Evolutionary conservation across 2,888 invertebrate species (phyloP), one percentile per base, ranked within the genome.

Genomic region (Xestia c-nigrum): DNA sequence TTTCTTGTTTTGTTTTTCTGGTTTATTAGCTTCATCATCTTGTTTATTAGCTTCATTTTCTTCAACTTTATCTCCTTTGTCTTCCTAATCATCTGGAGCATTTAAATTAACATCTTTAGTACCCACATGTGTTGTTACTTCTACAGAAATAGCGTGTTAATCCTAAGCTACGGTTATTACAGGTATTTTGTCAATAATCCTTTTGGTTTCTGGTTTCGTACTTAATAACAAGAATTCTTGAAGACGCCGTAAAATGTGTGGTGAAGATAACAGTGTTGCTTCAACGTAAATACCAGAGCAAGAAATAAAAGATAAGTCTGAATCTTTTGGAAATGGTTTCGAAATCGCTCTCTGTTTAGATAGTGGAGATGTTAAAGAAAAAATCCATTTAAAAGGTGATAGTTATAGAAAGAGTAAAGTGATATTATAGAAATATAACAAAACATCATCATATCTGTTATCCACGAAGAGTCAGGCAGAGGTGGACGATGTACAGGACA

Each of bases 251-350:
- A 80, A 83, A 84, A 50, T 76, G 52, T 65, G 74, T 72, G 67
- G 76, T 80, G 74, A 81, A 86, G 88, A 88, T 86, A 87, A 85
- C 77, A 83, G 43, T 76, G 74, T 87, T 79, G 72, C 72, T 74
- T 76, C 66, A 55, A 79, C 68, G 71, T 79, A 87, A 86, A 86
- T 87, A 85, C 81, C 80, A 74, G 57, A 66, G 43, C 50, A 77
- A 73, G 74, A 81, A 80, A 85, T 86, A 76, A 79, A 61, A 87
- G 76, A 82, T 81, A 83, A 85, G 52, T 71, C 64, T 77, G 79
- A 76, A 87, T 84, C 80, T 75, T 61, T 69, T 63, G 67, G 75
- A 69, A 80, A 75, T 72, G 64, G 70, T 80, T 83, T 85, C 47
- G 65, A 80, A 85, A 83, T 83, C 57, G 66, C 7, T 68, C 5